Conservation (phyloP, 2,113 vertebrate species). For the Pluvialis apricaria region DNA sequence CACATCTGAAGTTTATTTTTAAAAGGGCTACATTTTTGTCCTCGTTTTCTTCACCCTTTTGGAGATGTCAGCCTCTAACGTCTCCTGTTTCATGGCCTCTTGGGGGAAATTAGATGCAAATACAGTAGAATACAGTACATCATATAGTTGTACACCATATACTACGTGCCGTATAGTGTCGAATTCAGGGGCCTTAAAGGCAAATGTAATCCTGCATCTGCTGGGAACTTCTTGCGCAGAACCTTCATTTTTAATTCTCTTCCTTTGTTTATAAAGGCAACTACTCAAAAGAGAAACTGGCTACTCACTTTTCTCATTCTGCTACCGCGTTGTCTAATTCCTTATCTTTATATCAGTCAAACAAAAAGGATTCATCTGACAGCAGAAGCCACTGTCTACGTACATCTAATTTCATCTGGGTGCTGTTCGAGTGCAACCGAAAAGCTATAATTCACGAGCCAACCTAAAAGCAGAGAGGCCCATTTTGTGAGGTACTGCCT, state of each 20-base stretch:
- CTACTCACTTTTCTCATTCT: background rate
- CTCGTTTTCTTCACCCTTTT: background rate
- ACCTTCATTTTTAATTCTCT: background rate
- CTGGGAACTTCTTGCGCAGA: background rate
- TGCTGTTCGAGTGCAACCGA: background rate
- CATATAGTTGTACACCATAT: rapidly evolving
- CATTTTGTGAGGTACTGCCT: background rate
- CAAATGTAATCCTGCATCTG: background rate
- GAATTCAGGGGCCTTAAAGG: background rate
- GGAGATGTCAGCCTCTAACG: background rate
- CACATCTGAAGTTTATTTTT: background rate
- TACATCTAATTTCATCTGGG: background rate
- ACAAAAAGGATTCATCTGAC: background rate
- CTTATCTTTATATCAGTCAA: background rate
- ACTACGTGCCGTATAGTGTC: background rate
- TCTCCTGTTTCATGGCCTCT: background rate
- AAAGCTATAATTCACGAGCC: background rate
- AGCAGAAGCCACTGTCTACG: background rate
- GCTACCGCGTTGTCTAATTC: background rate
- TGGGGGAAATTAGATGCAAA: background rate
- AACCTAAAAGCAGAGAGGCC: background rate
- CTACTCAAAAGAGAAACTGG: background rate
- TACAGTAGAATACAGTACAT: background rate
- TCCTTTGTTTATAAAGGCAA: background rate
- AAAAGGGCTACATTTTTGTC: background rate